Percentiles rank a stretch among this genome's conserved stretches.
These are phyloP conservation scores for Argopecten irradians DNA, from an alignment of 1,140 invertebrate species.

Conservation along the genomic window DNA sequence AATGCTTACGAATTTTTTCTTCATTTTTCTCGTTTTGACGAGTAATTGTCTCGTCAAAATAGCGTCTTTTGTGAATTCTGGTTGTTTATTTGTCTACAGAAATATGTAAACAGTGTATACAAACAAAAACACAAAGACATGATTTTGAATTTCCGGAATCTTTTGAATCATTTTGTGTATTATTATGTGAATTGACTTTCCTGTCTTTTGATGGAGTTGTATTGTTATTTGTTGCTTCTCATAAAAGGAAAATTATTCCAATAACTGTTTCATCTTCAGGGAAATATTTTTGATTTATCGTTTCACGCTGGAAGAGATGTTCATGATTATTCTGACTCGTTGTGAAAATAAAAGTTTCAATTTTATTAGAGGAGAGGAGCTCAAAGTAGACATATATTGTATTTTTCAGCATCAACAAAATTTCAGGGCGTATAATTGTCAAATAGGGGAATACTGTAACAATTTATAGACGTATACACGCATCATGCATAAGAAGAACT, in stretches of 20 bases:
- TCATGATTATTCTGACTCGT: too few relatives aligned
- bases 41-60: background rate
- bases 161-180: background rate
- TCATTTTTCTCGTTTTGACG: background rate
- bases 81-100: background rate
- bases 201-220: background rate
- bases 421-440: too few relatives aligned
- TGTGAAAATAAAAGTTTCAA: too few relatives aligned
- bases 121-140: background rate
- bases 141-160: background rate
- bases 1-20: background rate
- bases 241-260: background rate
- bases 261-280: background rate
- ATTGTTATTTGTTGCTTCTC: background rate
- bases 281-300: too few relatives aligned
- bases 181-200: background rate
- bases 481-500: too few relatives aligned
- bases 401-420: too few relatives aligned
- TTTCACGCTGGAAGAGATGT: too few relatives aligned
- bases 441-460: too few relatives aligned
- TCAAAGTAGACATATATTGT: too few relatives aligned
- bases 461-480: too few relatives aligned
- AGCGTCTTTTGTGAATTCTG: background rate
- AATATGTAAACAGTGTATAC: background rate
- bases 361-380: too few relatives aligned